Conservation (phyloP, 2,888 invertebrate genomes). For the Nasonia oneida region DNA sequence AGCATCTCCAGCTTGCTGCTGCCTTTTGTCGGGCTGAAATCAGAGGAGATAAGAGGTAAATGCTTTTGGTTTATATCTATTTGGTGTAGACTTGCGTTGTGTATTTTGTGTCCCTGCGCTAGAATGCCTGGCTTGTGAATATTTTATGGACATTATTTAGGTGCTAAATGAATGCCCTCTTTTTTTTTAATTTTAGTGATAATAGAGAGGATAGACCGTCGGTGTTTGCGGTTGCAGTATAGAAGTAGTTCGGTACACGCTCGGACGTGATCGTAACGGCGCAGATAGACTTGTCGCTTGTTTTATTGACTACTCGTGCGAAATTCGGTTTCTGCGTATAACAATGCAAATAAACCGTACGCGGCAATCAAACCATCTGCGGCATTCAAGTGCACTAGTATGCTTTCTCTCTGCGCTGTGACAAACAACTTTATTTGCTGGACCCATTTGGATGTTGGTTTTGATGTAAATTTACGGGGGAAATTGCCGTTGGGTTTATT, state of each 20-base stretch:
- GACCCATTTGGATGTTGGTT: not conserved
- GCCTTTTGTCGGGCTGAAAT: slow-evolving; percentile 85
- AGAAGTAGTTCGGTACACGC: not conserved
- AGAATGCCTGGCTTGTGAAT: not conserved
- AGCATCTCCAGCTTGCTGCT: slow-evolving; percentile 89
- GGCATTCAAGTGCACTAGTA: not conserved
- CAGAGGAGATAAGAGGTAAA: not conserved
- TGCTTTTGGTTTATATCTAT: not conserved
- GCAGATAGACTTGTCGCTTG: not conserved
- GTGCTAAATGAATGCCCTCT: no score
- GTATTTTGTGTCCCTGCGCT: not conserved
- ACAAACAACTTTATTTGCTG: not conserved
- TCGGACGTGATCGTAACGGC: not conserved
- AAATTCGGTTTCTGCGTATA: not conserved
- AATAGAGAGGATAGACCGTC: not conserved
- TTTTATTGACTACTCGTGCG: not conserved
- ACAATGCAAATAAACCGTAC: not conserved
- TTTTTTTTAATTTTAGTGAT: no score
- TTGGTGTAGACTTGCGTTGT: not conserved
- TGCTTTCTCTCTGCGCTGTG: not conserved
- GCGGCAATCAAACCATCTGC: not conserved
- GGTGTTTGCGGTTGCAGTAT: not conserved
- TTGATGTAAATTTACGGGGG: not conserved
- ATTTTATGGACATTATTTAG: not conserved
- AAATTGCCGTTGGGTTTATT: not conserved